These are phyloP conservation scores for Beroe ovata DNA, from an alignment of 37 sponge, comb jelly and placozoan genomes.

Conservation along the genomic window DNA sequence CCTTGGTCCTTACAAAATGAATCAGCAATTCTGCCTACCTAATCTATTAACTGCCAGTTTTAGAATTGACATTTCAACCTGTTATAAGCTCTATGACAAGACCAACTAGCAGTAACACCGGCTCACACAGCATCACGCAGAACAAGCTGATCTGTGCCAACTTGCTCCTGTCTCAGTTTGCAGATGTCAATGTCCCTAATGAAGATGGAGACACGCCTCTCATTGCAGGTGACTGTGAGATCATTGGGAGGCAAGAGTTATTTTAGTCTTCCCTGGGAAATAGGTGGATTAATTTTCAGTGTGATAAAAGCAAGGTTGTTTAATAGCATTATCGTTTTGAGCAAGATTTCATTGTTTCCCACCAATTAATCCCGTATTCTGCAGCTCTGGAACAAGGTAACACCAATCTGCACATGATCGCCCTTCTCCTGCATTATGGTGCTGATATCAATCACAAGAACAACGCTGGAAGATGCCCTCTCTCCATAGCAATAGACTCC, in stretches of 20 bases:
- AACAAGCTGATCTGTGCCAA: conserved; percentile 52
- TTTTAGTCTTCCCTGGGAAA: too few species aligned
- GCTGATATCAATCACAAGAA: conserved; percentile 50
- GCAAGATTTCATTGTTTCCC: neutral
- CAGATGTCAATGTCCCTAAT: conserved; percentile 45
- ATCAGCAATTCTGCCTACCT: too few species aligned
- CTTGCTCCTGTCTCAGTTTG: conserved; percentile 30
- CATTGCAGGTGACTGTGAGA: conserved; percentile 30
- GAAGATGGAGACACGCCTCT: conserved; percentile 60
- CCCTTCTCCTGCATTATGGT: conserved; percentile 52
- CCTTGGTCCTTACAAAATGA: too few species aligned
- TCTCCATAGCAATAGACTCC: conserved; percentile 58
- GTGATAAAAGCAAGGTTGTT: too few species aligned
- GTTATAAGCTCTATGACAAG: conserved; percentile 1
- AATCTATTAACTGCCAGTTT: too few species aligned
- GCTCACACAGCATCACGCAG: neutral
- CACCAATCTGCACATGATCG: conserved; percentile 53
- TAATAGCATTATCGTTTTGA: too few species aligned
- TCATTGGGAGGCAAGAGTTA: too few species aligned
- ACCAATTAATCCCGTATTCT: neutral
- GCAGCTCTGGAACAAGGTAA: conserved; percentile 64
- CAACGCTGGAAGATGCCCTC: neutral
- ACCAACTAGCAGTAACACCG: neutral
- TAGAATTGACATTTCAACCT: too few species aligned
- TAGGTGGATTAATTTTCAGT: too few species aligned